Evolutionary conservation across 2,113 vertebrate species (phyloP).

Genomic region (Centrocercus urophasianus): DNA sequence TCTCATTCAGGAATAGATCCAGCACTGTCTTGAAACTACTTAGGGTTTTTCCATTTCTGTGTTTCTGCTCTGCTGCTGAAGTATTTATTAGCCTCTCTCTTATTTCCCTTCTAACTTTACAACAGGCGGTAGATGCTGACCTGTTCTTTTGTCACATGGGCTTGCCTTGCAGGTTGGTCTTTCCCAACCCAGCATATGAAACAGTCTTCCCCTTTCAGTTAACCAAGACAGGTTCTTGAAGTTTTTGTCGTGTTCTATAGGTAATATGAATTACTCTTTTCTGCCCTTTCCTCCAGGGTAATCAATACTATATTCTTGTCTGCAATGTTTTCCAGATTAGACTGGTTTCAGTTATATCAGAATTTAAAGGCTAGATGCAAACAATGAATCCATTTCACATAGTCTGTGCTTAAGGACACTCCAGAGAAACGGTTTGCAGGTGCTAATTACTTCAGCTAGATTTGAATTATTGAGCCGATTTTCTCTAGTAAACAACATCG

Average conservation of each 20-base stretch:
- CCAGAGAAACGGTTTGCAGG: neutral
- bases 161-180: neutral
- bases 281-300: neutral
- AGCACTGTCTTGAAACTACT: neutral
- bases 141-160: neutral
- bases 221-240: neutral
- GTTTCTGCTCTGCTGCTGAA: neutral
- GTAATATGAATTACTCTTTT: neutral
- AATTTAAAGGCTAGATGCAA: neutral
- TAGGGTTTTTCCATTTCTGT: neutral
- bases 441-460: neutral
- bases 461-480: constrained; percentile 24
- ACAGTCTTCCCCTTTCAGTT: neutral
- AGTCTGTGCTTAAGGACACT: neutral
- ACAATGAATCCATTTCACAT: neutral
- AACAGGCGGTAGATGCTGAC: neutral
- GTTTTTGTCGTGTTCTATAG: neutral
- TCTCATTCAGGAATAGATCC: neutral
- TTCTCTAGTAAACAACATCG: neutral
- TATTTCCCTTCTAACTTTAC: constrained; percentile 39
- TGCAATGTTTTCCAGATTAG: constrained; percentile 14
- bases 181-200: neutral
- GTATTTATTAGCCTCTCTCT: neutral
- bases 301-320: neutral
- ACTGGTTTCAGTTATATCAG: neutral